Base-by-base conservation (phyloP, 2,113 vertebrate species). In the Phylloscopus whistleri region DNA sequence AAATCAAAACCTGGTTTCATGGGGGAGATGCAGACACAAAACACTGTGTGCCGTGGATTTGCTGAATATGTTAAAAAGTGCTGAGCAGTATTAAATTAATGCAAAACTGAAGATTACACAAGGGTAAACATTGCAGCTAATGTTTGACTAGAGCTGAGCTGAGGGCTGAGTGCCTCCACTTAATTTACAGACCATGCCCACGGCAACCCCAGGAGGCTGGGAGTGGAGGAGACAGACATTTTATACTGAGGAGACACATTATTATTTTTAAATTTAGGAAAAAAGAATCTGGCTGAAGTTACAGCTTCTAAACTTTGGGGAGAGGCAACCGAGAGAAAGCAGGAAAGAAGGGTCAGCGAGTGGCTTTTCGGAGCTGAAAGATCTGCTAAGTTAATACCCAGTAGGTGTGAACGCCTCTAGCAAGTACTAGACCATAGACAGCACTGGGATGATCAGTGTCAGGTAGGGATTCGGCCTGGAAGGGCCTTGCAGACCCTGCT, bases 31-130 rank as follows among this genome's bases (percentile, higher is more conserved):
- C 48, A 93, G 67, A 94, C 86, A 90, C 74, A 89, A 90, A 96
- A 77, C 56, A 39, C 91, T 76, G 9, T 76, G 75, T 88, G 83
- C 96, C 92, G 88, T 0, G 5, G 90, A 94, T 95, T 97, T 97
- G 96, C 97, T 98, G 97, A 97, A 95, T 94, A 94, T 27, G 89
- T 97, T 89, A 72, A 74, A 92, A 97, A 97, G 81, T 97, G 97
- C 97, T 97, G 97, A 97, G 64, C 73, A 78, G 90, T 77, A 90
- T 96, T 95, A 96, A 97, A 97, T 96, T 96, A 97, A 98, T 95
- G 95, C 96, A 98, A 95, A 98, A 95, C 91, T 95, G 92, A 97
- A 97, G 97, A 97, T 98, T 98, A 97, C 97, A 97, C 96, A 93
- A 97, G 97, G 91, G 96, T 98, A 98, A 98, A 98, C 96, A 96